Percentiles rank a stretch among this genome's conserved stretches.
These are phyloP conservation scores for Ochlodes sylvanus DNA, from an alignment of 2,888 invertebrate species.

Conservation along the genomic window DNA sequence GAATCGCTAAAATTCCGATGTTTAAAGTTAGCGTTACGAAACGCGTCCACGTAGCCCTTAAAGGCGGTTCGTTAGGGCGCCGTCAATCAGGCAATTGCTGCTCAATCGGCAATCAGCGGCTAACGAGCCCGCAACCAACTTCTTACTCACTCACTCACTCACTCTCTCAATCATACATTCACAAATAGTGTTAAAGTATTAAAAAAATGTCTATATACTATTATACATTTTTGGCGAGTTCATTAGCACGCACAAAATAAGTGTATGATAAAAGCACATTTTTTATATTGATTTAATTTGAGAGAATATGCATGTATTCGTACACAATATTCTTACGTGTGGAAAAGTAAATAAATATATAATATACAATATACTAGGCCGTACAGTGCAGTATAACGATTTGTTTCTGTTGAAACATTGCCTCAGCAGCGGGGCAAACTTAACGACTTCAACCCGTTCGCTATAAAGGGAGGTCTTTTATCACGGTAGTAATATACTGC, in stretches of 20 bases:
- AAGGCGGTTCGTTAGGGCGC: constrained; percentile 81
- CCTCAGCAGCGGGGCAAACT: constrained; percentile 40
- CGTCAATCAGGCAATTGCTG: constrained; percentile 85
- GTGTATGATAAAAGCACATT: too few relatives aligned
- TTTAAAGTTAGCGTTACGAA: constrained; percentile 31
- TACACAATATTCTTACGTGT: neutral
- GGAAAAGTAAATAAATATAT: constrained; percentile 19
- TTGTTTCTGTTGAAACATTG: constrained; percentile 43
- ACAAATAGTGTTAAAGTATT: constrained; percentile 40
- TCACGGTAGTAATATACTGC: constrained; percentile 38
- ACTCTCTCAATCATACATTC: constrained; percentile 57
- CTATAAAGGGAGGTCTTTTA: constrained; percentile 41
- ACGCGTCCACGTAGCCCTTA: constrained; percentile 63
- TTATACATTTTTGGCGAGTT: too few relatives aligned
- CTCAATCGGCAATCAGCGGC: constrained; percentile 84
- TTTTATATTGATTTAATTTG: too few relatives aligned
- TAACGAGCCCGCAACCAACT: constrained; percentile 79
- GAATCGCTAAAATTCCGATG: constrained; percentile 28
- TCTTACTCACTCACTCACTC: constrained; percentile 63
- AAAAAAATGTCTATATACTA: too few relatives aligned
- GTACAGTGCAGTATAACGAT: constrained; percentile 42
- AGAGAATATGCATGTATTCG: too few relatives aligned
- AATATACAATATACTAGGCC: constrained; percentile 34
- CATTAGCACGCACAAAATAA: too few relatives aligned
- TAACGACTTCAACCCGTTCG: constrained; percentile 39